Conservation (phyloP, 2,797 vertebrate species). For the Fistularia commersonii region DNA sequence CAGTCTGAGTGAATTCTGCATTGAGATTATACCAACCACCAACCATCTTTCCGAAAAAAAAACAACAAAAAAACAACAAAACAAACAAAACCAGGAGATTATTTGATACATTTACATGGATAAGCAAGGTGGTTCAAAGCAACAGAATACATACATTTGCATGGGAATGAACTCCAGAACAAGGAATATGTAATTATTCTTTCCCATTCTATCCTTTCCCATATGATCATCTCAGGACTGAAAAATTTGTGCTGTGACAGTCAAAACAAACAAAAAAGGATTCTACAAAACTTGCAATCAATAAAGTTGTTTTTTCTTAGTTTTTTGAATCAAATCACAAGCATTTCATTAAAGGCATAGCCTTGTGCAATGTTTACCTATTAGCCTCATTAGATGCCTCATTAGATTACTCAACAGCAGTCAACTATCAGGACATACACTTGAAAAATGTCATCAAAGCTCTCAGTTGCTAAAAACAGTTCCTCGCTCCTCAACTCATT, state of each 20-base stretch:
- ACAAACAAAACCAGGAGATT: background rate
- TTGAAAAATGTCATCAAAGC: slow-evolving; percentile 41
- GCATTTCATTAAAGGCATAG: slow-evolving; percentile 49
- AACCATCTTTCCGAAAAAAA: background rate
- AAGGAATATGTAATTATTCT: slow-evolving; percentile 22
- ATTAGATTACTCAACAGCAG: slow-evolving; percentile 21
- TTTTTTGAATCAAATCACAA: slow-evolving; percentile 40
- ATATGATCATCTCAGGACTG: slow-evolving; percentile 41
- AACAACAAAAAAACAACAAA: background rate
- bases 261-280: slow-evolving; percentile 50
- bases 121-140: slow-evolving; percentile 18
- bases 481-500: too few relatives aligned
- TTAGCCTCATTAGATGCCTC: slow-evolving; percentile 8
- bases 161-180: slow-evolving; percentile 40
- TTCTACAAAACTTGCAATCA: slow-evolving; percentile 36
- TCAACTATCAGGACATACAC: slow-evolving; percentile 21
- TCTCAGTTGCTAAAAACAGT: background rate
- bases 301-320: slow-evolving; percentile 21
- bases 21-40: slow-evolving; percentile 9
- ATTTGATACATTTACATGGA: slow-evolving; percentile 8
- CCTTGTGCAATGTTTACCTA: slow-evolving; percentile 49
- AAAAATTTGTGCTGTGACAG: slow-evolving; percentile 37
- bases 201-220: slow-evolving; percentile 48
- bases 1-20: slow-evolving; percentile 27
- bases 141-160: slow-evolving; percentile 31